These are phyloP conservation scores for Doryteuthis pealeii DNA, from an alignment of 1,140 invertebrate species.

Conservation along the genomic window DNA sequence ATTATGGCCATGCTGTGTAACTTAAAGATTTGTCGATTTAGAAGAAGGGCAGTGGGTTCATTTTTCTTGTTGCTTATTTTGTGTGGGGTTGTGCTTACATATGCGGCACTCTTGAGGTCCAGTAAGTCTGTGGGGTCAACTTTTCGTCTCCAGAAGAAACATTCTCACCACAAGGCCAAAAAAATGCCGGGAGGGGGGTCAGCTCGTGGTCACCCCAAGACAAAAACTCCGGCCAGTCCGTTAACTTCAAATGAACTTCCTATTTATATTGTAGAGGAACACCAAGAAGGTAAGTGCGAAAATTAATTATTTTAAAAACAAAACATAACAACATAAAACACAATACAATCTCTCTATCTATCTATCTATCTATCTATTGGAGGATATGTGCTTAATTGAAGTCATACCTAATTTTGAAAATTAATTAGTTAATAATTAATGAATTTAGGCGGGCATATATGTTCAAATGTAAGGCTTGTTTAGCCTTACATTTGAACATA, in stretches of 20 bases:
- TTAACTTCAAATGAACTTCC: not conserved
- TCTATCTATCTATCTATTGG: too few relatives aligned
- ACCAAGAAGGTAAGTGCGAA: constrained; percentile 26
- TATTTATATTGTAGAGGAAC: constrained; percentile 33
- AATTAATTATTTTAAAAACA: not conserved
- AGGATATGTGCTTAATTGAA: too few relatives aligned
- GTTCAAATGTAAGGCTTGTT: too few relatives aligned
- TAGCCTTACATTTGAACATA: too few relatives aligned
- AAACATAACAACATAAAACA: not conserved
- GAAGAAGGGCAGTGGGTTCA: not conserved
- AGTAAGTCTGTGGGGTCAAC: not conserved
- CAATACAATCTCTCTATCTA: too few relatives aligned
- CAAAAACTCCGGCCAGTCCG: not conserved
- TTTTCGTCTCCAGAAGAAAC: constrained; percentile 9
- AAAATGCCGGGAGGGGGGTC: not conserved
- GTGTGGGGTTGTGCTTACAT: not conserved
- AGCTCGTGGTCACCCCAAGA: not conserved
- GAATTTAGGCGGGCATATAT: too few relatives aligned
- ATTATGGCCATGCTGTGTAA: not conserved
- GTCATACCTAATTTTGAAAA: too few relatives aligned
- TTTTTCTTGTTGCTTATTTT: not conserved
- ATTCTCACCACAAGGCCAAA: not conserved
- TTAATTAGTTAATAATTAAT: too few relatives aligned
- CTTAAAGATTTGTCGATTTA: not conserved
- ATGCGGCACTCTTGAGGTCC: not conserved